Conservation (phyloP, 1,140 invertebrate genomes). For the Saxidomus purpurata region DNA sequence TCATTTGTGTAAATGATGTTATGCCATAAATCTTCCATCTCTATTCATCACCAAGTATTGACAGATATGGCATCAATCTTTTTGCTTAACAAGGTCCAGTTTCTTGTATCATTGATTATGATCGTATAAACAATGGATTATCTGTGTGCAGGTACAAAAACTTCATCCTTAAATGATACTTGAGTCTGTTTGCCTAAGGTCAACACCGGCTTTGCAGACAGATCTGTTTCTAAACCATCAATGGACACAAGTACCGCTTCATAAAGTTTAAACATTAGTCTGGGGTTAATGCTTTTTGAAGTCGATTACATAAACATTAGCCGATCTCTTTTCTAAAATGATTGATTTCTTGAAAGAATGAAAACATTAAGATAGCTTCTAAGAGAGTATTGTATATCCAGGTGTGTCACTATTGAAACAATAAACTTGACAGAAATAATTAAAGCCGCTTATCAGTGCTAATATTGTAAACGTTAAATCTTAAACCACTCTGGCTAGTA, state of each 20-base stretch:
- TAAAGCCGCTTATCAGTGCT: neutral
- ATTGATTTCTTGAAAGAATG: slow-evolving; percentile 30
- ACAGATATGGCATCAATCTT: neutral
- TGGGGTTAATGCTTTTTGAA: neutral
- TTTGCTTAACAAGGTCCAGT: neutral
- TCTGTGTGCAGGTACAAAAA: neutral
- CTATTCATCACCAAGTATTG: neutral
- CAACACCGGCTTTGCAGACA: slow-evolving; percentile 3
- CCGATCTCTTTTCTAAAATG: neutral
- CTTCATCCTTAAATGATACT: neutral
- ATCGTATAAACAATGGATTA: neutral
- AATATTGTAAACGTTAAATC: slow-evolving; percentile 20
- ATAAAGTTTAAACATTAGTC: neutral
- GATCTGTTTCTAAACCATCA: neutral
- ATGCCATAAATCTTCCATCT: neutral
- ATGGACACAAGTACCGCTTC: slow-evolving; percentile 6
- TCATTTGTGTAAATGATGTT: too few relatives aligned
- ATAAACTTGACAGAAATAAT: slow-evolving; percentile 43
- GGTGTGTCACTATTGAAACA: slow-evolving; percentile 34
- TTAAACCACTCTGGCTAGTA: neutral
- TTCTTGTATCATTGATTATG: neutral
- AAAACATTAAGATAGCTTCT: slow-evolving; percentile 13
- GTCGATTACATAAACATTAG: slow-evolving; percentile 6
- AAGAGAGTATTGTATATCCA: neutral
- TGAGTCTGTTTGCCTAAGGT: slow-evolving; percentile 24